Conservation (phyloP, 92 coral and sea anemone species). For the Zoanthus sociatus region DNA sequence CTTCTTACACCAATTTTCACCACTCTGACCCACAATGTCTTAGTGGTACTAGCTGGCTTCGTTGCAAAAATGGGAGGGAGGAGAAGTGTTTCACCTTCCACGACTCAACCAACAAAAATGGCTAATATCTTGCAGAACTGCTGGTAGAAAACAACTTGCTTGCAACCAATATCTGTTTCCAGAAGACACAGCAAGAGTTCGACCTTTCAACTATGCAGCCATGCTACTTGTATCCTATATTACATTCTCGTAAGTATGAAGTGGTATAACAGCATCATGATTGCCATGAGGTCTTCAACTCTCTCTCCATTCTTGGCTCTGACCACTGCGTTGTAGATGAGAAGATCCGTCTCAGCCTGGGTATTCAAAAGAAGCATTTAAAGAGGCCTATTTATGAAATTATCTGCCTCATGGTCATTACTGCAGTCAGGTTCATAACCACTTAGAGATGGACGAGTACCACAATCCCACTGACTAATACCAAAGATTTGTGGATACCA, state of each 20-base stretch:
- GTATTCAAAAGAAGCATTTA: too few relatives aligned
- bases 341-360: too few relatives aligned
- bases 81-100: background rate
- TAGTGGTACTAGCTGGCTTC: background rate
- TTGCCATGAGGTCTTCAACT: too few relatives aligned
- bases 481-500: too few relatives aligned
- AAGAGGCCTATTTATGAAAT: too few relatives aligned
- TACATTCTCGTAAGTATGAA: background rate
- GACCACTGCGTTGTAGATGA: too few relatives aligned
- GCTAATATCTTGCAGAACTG: background rate
- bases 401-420: too few relatives aligned
- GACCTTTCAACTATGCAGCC: background rate
- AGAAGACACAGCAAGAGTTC: background rate
- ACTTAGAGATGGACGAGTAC: too few relatives aligned
- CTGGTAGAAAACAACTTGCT: background rate
- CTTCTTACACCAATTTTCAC: background rate
- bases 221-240: background rate
- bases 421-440: too few relatives aligned
- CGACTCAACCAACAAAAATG: background rate
- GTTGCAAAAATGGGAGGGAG: background rate
- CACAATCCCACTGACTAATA: too few relatives aligned
- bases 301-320: too few relatives aligned
- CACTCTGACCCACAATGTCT: background rate
- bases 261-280: background rate
- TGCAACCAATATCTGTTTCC: background rate